Base-by-base conservation (phyloP, 2,888 invertebrate genomes). In the Seira musarum region DNA sequence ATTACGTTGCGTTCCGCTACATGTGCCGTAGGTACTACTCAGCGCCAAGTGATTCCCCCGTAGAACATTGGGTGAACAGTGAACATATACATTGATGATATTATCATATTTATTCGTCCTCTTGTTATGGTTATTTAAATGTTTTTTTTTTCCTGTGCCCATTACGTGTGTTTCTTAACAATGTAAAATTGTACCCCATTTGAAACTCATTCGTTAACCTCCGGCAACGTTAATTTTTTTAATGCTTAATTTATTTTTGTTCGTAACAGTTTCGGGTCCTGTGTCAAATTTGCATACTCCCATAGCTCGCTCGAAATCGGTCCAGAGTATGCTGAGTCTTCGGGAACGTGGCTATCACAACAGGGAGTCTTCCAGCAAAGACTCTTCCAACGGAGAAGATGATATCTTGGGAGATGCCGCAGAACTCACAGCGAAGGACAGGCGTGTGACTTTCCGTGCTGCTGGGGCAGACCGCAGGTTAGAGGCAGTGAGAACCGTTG, bases 231-330 rank as follows among this genome's bases (percentile, higher is more conserved):
- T 69, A 24, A 53, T 53, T 30, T 30, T 10, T 19, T 74, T n/a
- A 66, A 73, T 64, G 68, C 35, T 46, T 35, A 22, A 72, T 57
- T 46, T 70, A 25, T 30, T 63, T 72, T 73, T 73, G 60, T 67
- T 57, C 40, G 49, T 13, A 49, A 74, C 80, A 85, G 84, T 84
- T 68, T 85, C 85, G 21, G 85, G 82, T 25, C 85, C 85, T 21
- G 77, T 74, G 25, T 73, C 82, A 75, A 74, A 70, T 67, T 40
- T 78, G 19, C 85, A 86, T 73, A 49, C 78, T 49, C 83, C 86
- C 17, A 86, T 86, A 65, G 77, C 82, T 49, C 76, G 86, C 40
- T 86, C 86, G 57, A 86, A 86, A 72, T 85, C 85, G 10, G 85
- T 85, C 53, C 81, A 83, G 21, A 85, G 84, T 65, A 85, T 86